Percentiles rank a stretch among this genome's conserved stretches.
Conservation (phyloP, 2,113 vertebrate species). For the Nyctibius bracteatus region DNA sequence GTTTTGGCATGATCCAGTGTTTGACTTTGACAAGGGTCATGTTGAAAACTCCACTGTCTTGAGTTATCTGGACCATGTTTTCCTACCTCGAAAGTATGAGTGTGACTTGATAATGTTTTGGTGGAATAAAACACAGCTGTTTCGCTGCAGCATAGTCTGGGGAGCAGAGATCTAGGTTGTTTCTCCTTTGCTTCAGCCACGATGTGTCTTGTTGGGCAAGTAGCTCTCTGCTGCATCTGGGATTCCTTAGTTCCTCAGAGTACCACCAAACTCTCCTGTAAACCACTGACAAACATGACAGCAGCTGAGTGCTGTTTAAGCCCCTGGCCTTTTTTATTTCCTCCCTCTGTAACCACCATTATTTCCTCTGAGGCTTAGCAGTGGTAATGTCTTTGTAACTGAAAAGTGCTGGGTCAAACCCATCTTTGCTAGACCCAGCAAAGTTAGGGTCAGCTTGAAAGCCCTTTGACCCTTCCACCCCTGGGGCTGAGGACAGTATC, state of each 20-base stretch:
- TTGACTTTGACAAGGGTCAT: background rate
- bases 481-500: accelerated
- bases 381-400: background rate
- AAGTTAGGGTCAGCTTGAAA: background rate
- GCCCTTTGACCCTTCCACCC: background rate
- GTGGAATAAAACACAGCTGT: background rate
- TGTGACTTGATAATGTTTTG: background rate
- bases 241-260: background rate
- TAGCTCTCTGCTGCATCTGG: background rate
- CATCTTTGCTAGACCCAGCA: background rate
- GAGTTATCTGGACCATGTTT: background rate
- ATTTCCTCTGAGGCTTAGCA: background rate
- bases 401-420: background rate
- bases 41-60: background rate
- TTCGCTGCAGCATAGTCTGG: background rate
- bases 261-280: background rate
- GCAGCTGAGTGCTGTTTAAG: background rate
- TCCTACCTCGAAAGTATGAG: background rate
- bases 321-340: background rate
- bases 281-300: background rate
- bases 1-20: background rate
- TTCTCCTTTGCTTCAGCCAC: background rate
- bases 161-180: background rate
- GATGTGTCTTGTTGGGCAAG: background rate
- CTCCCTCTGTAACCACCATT: background rate